Conservation (phyloP, 1,140 invertebrate genomes). For the Calephelis virginiensis region DNA sequence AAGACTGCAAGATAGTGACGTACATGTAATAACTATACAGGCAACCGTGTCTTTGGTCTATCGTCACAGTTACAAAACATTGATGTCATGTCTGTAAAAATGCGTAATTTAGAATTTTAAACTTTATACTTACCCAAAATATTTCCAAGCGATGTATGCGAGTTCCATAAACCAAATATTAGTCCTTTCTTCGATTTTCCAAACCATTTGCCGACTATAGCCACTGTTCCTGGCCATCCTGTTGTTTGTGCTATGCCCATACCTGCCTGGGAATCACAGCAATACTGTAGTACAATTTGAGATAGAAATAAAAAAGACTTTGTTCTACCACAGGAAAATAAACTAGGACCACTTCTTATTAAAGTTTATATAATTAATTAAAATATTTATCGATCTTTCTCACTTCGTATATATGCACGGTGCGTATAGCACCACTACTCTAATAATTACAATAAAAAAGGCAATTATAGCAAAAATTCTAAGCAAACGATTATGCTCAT, state of each 20-base stretch:
- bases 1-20: too few relatives aligned
- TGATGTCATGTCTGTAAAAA: too few relatives aligned
- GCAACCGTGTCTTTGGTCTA: too few relatives aligned
- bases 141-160: constrained; percentile 97
- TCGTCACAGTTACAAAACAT: too few relatives aligned
- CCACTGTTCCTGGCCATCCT: constrained; percentile 93
- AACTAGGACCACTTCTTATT: background rate
- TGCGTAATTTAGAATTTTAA: background rate
- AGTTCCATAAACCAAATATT: constrained; percentile 98
- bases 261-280: constrained; percentile 78
- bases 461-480: background rate
- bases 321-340: background rate
- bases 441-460: background rate
- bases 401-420: too few relatives aligned
- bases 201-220: constrained; percentile 97
- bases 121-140: constrained; percentile 84
- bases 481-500: too few relatives aligned
- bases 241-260: constrained; percentile 94
- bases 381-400: too few relatives aligned
- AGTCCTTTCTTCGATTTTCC: constrained; percentile 93
- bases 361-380: background rate
- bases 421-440: too few relatives aligned
- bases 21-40: too few relatives aligned
- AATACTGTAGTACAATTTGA: background rate
- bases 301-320: too few relatives aligned